Percentiles rank a stretch among this genome's conserved stretches.
Evolutionary conservation across 2,797 vertebrate genomes (phyloP).

Genomic region (Channallabes apus): DNA sequence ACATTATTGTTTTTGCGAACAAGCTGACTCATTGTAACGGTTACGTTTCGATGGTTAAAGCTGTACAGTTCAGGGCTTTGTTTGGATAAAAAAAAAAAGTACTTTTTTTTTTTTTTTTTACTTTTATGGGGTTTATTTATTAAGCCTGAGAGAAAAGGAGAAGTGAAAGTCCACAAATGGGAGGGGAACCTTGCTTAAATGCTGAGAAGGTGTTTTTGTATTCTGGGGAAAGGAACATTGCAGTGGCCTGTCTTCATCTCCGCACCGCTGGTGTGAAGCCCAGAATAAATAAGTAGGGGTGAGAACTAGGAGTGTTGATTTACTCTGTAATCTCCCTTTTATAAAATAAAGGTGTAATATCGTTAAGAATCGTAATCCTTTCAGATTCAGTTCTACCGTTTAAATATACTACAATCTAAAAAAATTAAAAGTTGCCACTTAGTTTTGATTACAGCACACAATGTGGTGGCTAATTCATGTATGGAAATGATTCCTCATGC

Average conservation of each 20-base stretch:
- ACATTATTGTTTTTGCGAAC: background rate
- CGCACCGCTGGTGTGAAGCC: background rate
- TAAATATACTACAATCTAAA: too few species aligned
- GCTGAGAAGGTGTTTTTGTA: background rate
- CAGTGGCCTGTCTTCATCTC: background rate
- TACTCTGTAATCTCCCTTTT: background rate
- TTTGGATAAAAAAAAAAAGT: background rate
- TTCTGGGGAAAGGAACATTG: background rate
- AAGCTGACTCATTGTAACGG: background rate
- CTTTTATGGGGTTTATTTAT: background rate
- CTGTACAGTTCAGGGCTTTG: background rate
- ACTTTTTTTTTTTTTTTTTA: too few species aligned
- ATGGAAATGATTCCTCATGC: too few species aligned
- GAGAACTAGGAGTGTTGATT: background rate
- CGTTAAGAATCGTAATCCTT: background rate
- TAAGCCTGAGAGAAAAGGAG: background rate
- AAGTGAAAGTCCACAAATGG: slow-evolving; percentile 32
- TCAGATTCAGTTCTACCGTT: too few species aligned
- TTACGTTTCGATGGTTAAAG: background rate
- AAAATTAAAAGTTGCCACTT: too few species aligned
- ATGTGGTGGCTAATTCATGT: too few species aligned
- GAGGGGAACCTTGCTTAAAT: background rate
- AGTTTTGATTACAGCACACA: too few species aligned
- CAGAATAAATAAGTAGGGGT: background rate
- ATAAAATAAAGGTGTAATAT: background rate